Conservation (phyloP, 2,888 invertebrate genomes). For the Callosobruchus maculatus region DNA sequence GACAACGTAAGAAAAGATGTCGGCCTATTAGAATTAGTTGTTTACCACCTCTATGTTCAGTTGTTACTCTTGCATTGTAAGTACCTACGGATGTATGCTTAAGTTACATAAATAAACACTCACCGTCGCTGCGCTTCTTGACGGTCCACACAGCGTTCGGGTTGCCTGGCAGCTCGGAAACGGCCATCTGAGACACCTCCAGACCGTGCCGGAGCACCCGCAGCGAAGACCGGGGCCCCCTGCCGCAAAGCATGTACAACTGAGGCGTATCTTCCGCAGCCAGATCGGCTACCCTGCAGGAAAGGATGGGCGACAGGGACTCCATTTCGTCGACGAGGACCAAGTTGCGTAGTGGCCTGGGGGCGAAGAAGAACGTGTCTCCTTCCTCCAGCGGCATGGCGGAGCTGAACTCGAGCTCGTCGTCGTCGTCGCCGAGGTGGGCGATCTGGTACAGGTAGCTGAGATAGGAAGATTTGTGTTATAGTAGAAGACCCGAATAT, state of each 20-base stretch:
- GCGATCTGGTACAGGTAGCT: constrained; percentile 98
- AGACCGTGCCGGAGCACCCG: constrained; percentile 93
- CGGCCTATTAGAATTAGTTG: no score
- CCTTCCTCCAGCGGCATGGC: constrained; percentile 98
- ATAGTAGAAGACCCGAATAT: no score
- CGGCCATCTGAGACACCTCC: constrained; percentile 99
- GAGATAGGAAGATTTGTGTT: constrained; percentile 7
- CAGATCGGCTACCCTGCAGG: constrained; percentile 80
- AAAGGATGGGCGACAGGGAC: constrained; percentile 87
- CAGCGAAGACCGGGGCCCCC: constrained; percentile 91
- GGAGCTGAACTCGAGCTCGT: constrained; percentile 97
- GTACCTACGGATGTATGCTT: no score
- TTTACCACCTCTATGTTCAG: no score
- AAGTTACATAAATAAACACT: no score
- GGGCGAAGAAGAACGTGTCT: constrained; percentile 98
- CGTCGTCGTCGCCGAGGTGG: constrained; percentile 98
- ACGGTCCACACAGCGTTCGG: constrained; percentile 99
- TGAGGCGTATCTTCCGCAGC: constrained; percentile 99
- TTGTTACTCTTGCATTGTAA: no score
- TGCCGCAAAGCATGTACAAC: constrained; percentile 91
- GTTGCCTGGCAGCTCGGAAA: constrained; percentile 98
- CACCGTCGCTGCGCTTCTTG: constrained; percentile 92
- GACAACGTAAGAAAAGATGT: no score
- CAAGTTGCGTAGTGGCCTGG: constrained; percentile 87
- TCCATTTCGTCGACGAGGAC: constrained; percentile 97